phyloP scores from a whole-genome alignment of 2,888 invertebrate species.

The Eupithecia subumbrata region DNA sequence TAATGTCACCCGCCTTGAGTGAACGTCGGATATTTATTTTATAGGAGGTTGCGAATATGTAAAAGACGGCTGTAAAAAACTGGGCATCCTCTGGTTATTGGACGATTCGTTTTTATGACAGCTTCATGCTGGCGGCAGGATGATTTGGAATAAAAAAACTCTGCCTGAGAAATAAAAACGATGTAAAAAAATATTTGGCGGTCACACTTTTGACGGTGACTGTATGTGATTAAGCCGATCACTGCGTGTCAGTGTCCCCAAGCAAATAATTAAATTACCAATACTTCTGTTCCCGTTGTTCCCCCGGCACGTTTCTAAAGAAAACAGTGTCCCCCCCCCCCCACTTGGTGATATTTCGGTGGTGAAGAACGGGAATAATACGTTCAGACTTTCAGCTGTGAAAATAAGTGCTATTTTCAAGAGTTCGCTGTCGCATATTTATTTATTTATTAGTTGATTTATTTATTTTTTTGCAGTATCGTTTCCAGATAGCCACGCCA shows the following conservation, averaged over 20 bases:
- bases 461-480: not conserved
- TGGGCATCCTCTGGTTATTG: conserved; percentile 21
- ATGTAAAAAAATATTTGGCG: not conserved
- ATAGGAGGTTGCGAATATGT: conserved; percentile 33
- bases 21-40: conserved; percentile 34
- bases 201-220: not conserved
- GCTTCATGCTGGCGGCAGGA: conserved; percentile 13
- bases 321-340: too few relatives aligned
- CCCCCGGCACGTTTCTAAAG: too few relatives aligned
- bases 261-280: too few relatives aligned
- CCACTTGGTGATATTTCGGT: too few relatives aligned
- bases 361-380: too few relatives aligned
- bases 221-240: not conserved
- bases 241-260: not conserved
- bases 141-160: conserved; percentile 16
- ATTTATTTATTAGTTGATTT: not conserved
- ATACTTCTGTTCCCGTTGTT: not conserved
- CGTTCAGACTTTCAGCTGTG: too few relatives aligned
- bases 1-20: conserved; percentile 37
- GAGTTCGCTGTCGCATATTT: not conserved
- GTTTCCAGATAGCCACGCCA: not conserved
- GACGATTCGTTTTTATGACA: conserved; percentile 19
- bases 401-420: not conserved
- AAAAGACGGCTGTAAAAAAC: conserved; percentile 27
- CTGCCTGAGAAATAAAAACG: conserved; percentile 8